Conservation (phyloP, 2,888 invertebrate species). For the Phlogophora meticulosa region DNA sequence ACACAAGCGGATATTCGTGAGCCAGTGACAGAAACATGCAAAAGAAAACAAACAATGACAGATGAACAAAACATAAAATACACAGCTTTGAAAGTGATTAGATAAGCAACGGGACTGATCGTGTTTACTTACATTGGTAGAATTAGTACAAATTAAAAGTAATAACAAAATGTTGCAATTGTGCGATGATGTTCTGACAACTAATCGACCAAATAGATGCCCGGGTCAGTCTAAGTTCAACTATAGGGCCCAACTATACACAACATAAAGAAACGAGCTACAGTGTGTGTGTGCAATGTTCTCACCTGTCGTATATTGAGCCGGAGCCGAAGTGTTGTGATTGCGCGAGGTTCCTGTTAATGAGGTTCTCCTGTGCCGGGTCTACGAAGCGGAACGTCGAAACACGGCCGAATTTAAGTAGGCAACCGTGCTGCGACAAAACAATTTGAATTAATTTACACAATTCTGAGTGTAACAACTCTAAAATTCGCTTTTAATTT, state of each 20-base stretch:
- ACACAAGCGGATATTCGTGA: conserved; percentile 90
- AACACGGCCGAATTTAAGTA: conserved; percentile 96
- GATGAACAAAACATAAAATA: conserved; percentile 80
- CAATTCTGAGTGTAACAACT: conserved; percentile 15
- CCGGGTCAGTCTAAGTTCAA: conserved; percentile 66
- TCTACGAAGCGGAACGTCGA: conserved; percentile 97
- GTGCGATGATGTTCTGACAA: conserved; percentile 67
- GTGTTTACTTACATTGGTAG: conserved; percentile 67
- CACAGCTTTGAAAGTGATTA: conserved; percentile 75
- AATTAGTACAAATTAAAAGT: conserved; percentile 73
- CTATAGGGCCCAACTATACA: conserved; percentile 75
- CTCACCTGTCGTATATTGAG: conserved; percentile 96
- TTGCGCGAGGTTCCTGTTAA: conserved; percentile 94
- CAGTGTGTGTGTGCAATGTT: conserved; percentile 41
- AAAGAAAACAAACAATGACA: conserved; percentile 84
- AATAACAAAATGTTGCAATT: conserved; percentile 74
- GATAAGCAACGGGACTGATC: conserved; percentile 77
- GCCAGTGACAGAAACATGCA: conserved; percentile 90
- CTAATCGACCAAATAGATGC: conserved; percentile 62
- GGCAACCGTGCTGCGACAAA: conserved; percentile 93
- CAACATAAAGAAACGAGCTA: conserved; percentile 72
- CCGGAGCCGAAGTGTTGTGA: conserved; percentile 94
- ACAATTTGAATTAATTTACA: conserved; percentile 44
- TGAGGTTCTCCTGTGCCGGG: conserved; percentile 95
- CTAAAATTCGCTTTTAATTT: conserved; percentile 14